Conservation (phyloP, 2,797 vertebrate genomes). For the Bovichtus variegatus region DNA sequence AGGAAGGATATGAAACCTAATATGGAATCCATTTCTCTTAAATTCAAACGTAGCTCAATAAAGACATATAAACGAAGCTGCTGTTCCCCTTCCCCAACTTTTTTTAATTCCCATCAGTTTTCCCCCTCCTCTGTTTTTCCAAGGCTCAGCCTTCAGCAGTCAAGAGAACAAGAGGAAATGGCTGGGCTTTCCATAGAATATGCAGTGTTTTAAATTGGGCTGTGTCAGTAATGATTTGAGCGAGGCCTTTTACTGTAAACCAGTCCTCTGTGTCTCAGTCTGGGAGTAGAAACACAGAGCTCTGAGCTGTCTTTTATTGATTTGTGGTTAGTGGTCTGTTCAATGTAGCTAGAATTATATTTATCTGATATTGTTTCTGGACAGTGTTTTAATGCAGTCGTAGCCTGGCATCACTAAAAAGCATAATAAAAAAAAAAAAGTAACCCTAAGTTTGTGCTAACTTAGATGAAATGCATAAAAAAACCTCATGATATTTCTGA, state of each 20-base stretch:
- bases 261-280: conserved; percentile 32
- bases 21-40: conserved; percentile 74
- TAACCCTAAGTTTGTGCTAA: no score
- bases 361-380: conserved; percentile 8
- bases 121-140: conserved; percentile 67
- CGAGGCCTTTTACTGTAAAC: conserved; percentile 61
- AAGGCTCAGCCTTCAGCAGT: conserved; percentile 62
- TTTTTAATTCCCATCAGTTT: conserved; percentile 55
- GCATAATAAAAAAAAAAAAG: no score
- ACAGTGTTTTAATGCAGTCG: neutral
- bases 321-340: conserved; percentile 38
- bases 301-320: conserved; percentile 37
- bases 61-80: conserved; percentile 77
- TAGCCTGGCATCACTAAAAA: neutral
- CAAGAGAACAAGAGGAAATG: conserved; percentile 73
- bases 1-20: conserved; percentile 80
- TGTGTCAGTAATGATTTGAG: conserved; percentile 79
- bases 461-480: neutral
- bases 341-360: conserved; percentile 26
- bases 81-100: conserved; percentile 33
- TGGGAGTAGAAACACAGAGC: conserved; percentile 36
- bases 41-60: conserved; percentile 67
- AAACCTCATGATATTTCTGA: neutral
- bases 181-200: conserved; percentile 73
- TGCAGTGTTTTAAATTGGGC: conserved; percentile 70